Conservation (phyloP, 2,797 vertebrate species). For the Loriculus beryllinus region DNA sequence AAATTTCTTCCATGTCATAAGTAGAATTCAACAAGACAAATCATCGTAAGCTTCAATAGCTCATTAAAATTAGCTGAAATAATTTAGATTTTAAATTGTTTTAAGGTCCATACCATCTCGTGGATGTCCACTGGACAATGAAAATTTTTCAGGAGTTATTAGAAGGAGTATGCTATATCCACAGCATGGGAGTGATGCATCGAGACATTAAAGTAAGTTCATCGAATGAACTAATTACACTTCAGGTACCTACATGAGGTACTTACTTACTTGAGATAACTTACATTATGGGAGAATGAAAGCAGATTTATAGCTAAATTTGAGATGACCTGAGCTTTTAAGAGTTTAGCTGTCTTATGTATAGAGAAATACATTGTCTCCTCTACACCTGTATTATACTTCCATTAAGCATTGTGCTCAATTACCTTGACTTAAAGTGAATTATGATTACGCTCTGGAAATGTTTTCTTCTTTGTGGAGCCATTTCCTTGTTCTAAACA, state of each 20-base stretch:
- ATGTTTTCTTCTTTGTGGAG: not conserved
- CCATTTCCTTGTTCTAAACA: not conserved
- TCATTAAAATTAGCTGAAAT: not conserved
- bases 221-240: not conserved
- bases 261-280: not conserved
- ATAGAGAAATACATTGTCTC: not conserved
- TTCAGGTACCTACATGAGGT: not conserved
- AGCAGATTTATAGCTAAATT: not conserved
- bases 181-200: conserved; percentile 92
- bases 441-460: not conserved
- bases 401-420: not conserved
- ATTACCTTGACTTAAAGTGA: not conserved
- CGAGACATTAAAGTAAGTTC: conserved; percentile 93
- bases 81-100: not conserved
- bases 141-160: conserved; percentile 85
- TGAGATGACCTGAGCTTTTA: not conserved
- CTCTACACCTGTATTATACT: not conserved
- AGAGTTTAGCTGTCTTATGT: not conserved
- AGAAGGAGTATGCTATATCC: conserved; percentile 94
- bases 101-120: conserved; percentile 81
- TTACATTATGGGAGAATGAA: not conserved
- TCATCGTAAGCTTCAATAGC: not conserved
- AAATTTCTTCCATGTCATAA: not conserved
- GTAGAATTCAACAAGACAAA: not conserved
- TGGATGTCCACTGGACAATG: conserved; percentile 78